Base-by-base conservation (phyloP, 1,140 invertebrate genomes). In the Lanistes nyassanus region DNA sequence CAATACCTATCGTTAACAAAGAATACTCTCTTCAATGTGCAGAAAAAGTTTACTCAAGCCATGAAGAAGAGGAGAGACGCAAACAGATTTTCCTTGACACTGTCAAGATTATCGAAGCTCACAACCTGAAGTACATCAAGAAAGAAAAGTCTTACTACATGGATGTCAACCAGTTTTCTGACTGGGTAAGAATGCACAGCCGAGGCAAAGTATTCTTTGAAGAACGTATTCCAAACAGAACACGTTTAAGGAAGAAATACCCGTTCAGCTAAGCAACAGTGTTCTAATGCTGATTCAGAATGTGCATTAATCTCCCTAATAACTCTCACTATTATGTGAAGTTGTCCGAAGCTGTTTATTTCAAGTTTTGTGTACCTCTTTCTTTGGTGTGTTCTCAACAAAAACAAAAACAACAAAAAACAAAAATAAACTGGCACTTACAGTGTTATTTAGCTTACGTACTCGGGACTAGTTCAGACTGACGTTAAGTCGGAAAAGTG, bases 121-220 rank as follows among this genome's bases (percentile, higher is more conserved):
- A 88, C 76, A 88, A 87, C 67, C 62, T 75, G 37, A 31, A 77
- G 55, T 86, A 83, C 69, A 74, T 79, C 51, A 74, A 80, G 26
- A 84, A 83, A 29, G 42, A 81, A 58, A 83, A 86, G 65, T 84
- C 83, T 29, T 88, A 83, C 76, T 80, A 69, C 66, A 69, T 87
- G 42, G 87, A 82, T 19, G 74, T 87, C 26, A 88, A 88, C 81
- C 76, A 85, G 34, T 87, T 85, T 71, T 70, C 86, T 65, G 87
- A 88, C 74, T 19, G 85, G 83, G 84, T 85, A 75, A 73, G 80
- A 58, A 19, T n/a, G n/a, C 29, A 51, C 21, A 5, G 3, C 7
- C 23, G 29, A 13, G 9, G 6, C 9, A 31, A 36, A 65, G 6
- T 7, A 23, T 23, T 34, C 36, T 60, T 23, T 60, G 23, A n/a